These are phyloP conservation scores for Rhinolophus sinicus DNA, from an alignment of 2,113 vertebrate species.

Conservation along the genomic window DNA sequence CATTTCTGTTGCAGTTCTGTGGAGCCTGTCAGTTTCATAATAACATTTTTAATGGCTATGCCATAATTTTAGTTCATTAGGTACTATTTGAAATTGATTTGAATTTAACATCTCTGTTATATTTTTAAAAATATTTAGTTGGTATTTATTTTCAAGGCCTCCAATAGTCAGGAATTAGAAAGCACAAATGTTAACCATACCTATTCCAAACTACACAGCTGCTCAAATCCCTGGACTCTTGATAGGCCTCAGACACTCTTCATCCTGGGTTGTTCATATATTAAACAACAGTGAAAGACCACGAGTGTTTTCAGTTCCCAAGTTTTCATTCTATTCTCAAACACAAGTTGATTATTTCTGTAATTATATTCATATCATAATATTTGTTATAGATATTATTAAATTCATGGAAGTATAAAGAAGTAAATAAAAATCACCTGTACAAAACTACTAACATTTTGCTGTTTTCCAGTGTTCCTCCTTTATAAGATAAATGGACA, in stretches of 20 bases:
- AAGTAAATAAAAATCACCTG: background rate
- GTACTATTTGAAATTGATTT: background rate
- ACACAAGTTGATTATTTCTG: background rate
- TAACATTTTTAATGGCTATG: background rate
- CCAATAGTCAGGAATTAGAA: background rate
- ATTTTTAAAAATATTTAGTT: background rate
- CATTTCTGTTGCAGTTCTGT: background rate
- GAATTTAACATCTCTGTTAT: background rate
- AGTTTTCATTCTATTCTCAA: background rate
- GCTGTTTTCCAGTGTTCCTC: background rate
- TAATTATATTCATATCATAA: background rate
- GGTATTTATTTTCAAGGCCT: background rate
- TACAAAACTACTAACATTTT: background rate
- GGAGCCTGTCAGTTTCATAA: background rate
- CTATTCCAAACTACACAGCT: background rate
- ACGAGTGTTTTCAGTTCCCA: background rate
- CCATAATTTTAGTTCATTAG: background rate
- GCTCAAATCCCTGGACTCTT: background rate
- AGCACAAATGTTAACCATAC: background rate
- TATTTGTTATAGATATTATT: background rate
- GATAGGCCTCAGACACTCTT: background rate
- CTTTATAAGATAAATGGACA: background rate
- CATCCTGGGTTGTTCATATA: background rate
- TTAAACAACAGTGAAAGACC: background rate
- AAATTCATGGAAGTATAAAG: background rate